Base-by-base conservation (phyloP, 2,888 invertebrate species). In the Trachelus iudaicus region DNA sequence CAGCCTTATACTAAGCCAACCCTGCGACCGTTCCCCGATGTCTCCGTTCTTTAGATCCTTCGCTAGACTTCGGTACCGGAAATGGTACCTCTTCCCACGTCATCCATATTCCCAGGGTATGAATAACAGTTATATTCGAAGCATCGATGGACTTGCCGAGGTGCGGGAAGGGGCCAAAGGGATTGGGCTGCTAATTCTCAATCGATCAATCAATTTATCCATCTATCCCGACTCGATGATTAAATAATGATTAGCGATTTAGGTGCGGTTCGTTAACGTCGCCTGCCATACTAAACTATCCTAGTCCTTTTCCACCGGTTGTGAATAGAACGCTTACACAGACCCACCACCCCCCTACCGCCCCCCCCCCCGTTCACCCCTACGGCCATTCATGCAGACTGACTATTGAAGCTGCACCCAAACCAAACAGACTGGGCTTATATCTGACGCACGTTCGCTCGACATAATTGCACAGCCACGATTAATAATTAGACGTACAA, bases 401-500 rank as follows among this genome's bases (percentile, higher is more conserved):
- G 23, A 56, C 56, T 56, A 56, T 56, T 23, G 56, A 56, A 56
- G 56, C 56, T 56, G 56, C 56, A 56, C 56, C 56, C 9, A 56
- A 56, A 56, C 23, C 56, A 56, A 56, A 56, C 56, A 56, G 9
- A 56, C 23, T 56, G 56, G 56, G 56, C 56, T 23, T 56, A 56
- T 56, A 56, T 56, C 23, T 56, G 56, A 15, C 71, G 74, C 37
- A 74, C 74, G 74, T 35, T 35, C 69, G 80, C 74, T 81, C 83
- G 77, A 77, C 87, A 87, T 89, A 90, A 90, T 89, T 90, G 87
- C 87, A 83, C 87, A 84, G 85, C 85, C 87, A 82, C 87, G 86
- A 90, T 90, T 90, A 89, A 89, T 90, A 89, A 90, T 90, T 90
- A 90, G 89, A 88, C 88, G 87, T 83, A 86, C 88, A 86, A 89